A percentile compares a stretch with the other conserved stretches of the same genome.
phyloP scores from a whole-genome alignment of 1,140 invertebrate species.

The Paracyclopina nana region DNA sequence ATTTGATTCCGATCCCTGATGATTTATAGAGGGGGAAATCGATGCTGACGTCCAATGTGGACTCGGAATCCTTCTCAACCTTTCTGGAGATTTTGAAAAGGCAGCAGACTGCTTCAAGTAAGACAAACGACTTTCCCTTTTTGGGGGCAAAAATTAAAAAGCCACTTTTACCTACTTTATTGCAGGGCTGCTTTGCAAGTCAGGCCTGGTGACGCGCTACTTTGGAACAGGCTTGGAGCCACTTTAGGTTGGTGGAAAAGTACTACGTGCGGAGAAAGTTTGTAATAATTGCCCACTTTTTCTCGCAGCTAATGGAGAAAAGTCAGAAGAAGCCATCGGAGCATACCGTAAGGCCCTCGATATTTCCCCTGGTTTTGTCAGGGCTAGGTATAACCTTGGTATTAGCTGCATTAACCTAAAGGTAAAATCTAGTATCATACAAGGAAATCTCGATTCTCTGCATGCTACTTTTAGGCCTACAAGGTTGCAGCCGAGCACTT shows the following conservation, averaged over 20 bases:
- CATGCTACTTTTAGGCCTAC: conserved; percentile 22
- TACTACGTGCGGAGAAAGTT: neutral
- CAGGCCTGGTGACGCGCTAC: conserved; percentile 49
- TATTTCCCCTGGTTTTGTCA: conserved; percentile 81
- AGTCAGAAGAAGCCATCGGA: conserved; percentile 82
- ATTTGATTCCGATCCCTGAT: too few species aligned
- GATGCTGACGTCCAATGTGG: neutral
- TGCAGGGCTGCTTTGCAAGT: neutral
- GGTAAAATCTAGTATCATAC: conserved; percentile 31
- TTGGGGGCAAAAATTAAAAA: too few species aligned
- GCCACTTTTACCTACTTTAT: too few species aligned
- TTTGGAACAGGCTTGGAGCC: conserved; percentile 95
- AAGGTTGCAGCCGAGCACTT: conserved; percentile 90
- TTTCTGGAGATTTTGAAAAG: neutral
- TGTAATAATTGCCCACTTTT: neutral
- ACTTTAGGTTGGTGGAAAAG: conserved; percentile 45
- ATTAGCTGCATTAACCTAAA: conserved; percentile 93
- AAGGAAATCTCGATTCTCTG: neutral
- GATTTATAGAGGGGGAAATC: too few species aligned
- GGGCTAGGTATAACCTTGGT: conserved; percentile 90
- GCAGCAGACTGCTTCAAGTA: neutral
- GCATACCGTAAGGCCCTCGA: conserved; percentile 81
- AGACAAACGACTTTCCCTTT: too few species aligned
- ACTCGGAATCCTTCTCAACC: neutral
- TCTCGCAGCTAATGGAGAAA: conserved; percentile 59